Conservation (phyloP, 1,140 invertebrate genomes). For the Diplogasteroides magnus region DNA sequence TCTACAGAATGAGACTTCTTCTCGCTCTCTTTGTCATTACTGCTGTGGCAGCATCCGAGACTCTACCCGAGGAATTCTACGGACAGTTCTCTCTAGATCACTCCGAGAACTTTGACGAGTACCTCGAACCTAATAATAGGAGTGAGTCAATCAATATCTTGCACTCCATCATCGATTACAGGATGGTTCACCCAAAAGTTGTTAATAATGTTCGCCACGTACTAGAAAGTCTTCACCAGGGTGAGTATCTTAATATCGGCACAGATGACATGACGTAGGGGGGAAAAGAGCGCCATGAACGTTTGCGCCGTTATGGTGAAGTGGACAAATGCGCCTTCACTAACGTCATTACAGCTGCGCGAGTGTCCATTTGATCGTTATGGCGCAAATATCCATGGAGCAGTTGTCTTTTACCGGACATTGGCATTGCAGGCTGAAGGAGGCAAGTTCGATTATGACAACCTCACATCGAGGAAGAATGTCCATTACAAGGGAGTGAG, state of each 20-base stretch:
- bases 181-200: conserved; percentile 53
- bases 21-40: no score
- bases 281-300: no score
- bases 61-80: conserved; percentile 43
- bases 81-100: conserved; percentile 44
- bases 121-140: conserved; percentile 41
- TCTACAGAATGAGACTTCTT: no score
- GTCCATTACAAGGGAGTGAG: conserved; percentile 40
- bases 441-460: conserved; percentile 33
- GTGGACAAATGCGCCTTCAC: no score
- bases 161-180: conserved; percentile 15
- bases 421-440: no score
- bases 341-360: no score
- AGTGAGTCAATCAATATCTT: no score
- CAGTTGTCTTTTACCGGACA: no score
- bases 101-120: conserved; percentile 52
- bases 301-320: no score
- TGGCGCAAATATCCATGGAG: no score
- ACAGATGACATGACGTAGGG: no score
- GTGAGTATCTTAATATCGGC: background rate
- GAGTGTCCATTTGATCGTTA: no score
- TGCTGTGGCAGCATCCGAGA: background rate
- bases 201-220: conserved; percentile 44
- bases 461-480: conserved; percentile 43
- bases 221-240: conserved; percentile 43